Base-by-base conservation (phyloP, 1,140 invertebrate genomes). In the Thalassaphorura encarpata region DNA sequence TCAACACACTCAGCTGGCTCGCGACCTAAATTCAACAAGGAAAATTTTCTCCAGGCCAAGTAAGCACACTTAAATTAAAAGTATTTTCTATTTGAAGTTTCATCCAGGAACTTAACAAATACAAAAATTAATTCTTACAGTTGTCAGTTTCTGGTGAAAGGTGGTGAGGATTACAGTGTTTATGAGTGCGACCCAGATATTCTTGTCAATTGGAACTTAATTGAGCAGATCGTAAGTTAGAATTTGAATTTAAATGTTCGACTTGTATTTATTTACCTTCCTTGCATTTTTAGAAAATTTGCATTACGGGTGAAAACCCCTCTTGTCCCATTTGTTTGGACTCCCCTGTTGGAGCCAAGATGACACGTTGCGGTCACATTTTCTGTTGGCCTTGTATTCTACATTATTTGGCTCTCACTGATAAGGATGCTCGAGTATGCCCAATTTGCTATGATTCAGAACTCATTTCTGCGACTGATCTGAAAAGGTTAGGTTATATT, bases 331-430 rank as follows among this genome's bases (percentile, higher is more conserved):
- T 97, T 67, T 97, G 93, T 75, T 75, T 97, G 41, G 82, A 83
- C 68, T 72, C 78, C 43, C 89, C 90, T 24, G 73, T 82, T 51
- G 85, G 88, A 62, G 90, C 83, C 2, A 89, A 94, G 74, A 89
- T 97, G 67, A 94, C 91, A 0, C 79, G 83, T 29, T 98, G 94
- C 75, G 93, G 93, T 23, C 94, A 97, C 71, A 83, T 93, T 54
- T 97, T 89, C 69, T 98, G 94, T 71, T 97, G 89, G 89, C 78
- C 89, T 1, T 98, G 94, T 69, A 82, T 96, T 65, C 76, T 97
- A 21, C 93, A 96, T 70, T 97, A 97, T 72, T 74, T 94, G 54
- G 78, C 86, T 18, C 72, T 92, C 2, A 83, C 83, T 41, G 87
- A 94, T 66, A 84, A 87, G 73, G 68, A 78, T 45, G 78, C 79